Base-by-base conservation (phyloP, 37 sponge, comb jelly and placozoan species). In the Aplysina aerophoba region DNA sequence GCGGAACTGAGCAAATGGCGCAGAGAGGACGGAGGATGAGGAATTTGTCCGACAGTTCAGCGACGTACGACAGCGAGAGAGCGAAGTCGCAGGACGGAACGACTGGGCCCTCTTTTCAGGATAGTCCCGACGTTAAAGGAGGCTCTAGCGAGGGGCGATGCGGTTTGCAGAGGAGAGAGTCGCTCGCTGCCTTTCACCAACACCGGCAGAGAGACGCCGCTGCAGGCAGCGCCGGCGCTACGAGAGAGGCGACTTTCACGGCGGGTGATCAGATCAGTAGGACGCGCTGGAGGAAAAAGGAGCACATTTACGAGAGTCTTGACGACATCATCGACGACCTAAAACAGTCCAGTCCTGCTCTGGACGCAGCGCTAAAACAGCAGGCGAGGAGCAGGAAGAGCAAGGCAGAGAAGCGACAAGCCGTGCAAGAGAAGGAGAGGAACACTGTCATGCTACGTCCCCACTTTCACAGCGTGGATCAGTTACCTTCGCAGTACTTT, bases 261-360 rank as follows among this genome's bases (percentile, higher is more conserved):
- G 40, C 40, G 6, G 37, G 14, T 19, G 78, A 24, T 15, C 78
- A 75, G 53, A 15, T 44, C 22, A 41, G 54, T 19, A 44, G 40
- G 53, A 53, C 78, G 25, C 38, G 40, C 22, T 75, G 78, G 78
- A 40, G 78, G 13, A 82, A 36, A 31, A 82, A 34, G 41, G 83
- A 82, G 40, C 83, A 82, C 66, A 82, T 82, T 82, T 82, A 82
- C 40, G 83, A 82, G 39, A 61, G 67, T 21, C 28, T 82, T 54
- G 83, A 82, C 83, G 65, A 82, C 16, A 44, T 82, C 31, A 3
- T 82, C 1, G 65, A 31, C 0, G 83, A 82, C 37, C 17, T 82
- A 4, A 28, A 55, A 36, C 62, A 63, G 27, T 19, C 53, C 16
- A 24, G 24, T 13, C 21, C 54, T 50, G 21, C 44, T 44, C 50